Evolutionary conservation across 2,888 invertebrate species (phyloP).

Genomic region (Drosophila greeni): DNA sequence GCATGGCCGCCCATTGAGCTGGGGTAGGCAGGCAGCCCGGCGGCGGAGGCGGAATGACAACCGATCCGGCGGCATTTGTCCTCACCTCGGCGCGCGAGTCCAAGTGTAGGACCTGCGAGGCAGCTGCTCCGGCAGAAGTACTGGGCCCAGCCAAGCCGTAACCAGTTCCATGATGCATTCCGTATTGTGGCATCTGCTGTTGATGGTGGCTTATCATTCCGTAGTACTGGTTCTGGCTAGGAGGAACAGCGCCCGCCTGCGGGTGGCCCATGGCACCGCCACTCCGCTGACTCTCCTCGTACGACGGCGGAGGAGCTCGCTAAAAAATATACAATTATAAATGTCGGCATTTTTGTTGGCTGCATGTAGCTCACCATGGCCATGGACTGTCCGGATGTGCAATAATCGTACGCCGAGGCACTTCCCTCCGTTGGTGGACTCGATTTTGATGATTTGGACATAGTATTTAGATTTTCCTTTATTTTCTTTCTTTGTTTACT

Average conservation of each 20-base stretch:
- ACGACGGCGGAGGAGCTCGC: conserved; percentile 77
- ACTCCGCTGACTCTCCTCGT: conserved; percentile 75
- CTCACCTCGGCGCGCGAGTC: conserved; percentile 70
- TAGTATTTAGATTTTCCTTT: conserved; percentile 13
- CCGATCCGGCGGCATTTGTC: conserved; percentile 64
- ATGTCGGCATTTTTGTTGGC: too few relatives aligned
- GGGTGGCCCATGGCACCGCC: conserved; percentile 16
- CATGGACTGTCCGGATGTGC: conserved; percentile 42
- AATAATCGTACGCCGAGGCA: conserved; percentile 53
- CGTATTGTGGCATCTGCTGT: conserved; percentile 47
- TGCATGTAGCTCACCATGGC: conserved; percentile 49
- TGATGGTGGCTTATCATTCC: conserved; percentile 66
- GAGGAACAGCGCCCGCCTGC: conserved; percentile 21
- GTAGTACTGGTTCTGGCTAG: conserved; percentile 62
- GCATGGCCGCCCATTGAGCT: conserved; percentile 77
- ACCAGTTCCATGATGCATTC: conserved; percentile 30
- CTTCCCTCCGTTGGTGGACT: conserved; percentile 12
- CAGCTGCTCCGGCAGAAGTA: conserved; percentile 54
- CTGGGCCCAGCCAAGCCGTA: conserved; percentile 61
- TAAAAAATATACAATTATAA: conserved; percentile 23
- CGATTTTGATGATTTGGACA: conserved; percentile 41
- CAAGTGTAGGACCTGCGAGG: conserved; percentile 54
- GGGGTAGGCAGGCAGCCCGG: conserved; percentile 77
- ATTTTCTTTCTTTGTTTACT: conserved; percentile 57
- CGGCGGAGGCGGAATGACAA: conserved; percentile 77